A percentile compares a stretch with the other conserved stretches of the same genome.
These are phyloP conservation scores for Probosciger aterrimus DNA, from an alignment of 2,113 vertebrate genomes.

Conservation along the genomic window DNA sequence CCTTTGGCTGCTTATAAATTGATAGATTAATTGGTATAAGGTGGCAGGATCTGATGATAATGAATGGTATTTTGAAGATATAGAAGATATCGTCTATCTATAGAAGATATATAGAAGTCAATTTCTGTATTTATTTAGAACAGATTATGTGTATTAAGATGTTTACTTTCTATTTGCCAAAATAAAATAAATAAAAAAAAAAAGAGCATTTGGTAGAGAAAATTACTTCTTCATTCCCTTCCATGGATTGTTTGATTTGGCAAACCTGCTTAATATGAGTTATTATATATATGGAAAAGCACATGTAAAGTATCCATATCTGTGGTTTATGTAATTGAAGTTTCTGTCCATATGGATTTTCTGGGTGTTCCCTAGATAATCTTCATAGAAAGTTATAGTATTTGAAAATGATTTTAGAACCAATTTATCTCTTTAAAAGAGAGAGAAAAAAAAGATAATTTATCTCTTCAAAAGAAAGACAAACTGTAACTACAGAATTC, in stretches of 20 bases:
- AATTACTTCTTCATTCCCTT: background rate
- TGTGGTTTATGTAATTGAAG: background rate
- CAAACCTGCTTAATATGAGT: background rate
- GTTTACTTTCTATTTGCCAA: background rate
- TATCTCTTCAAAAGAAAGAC: background rate
- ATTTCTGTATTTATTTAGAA: background rate
- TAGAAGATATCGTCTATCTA: background rate
- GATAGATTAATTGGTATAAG: background rate
- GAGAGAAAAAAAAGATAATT: background rate
- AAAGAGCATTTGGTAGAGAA: background rate
- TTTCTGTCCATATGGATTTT: background rate
- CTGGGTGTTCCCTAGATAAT: background rate
- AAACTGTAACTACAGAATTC: background rate
- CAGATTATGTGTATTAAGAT: background rate
- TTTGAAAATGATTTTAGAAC: background rate
- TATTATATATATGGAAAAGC: background rate
- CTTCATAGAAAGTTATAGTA: background rate
- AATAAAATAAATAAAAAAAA: background rate
- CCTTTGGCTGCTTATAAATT: background rate
- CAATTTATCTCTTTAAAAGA: background rate
- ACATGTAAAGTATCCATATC: background rate
- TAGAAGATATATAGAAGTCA: background rate
- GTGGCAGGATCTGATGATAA: background rate
- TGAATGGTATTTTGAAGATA: background rate
- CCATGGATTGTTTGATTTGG: background rate